These are phyloP conservation scores for Notothenia rossii DNA, from an alignment of 2,113 vertebrate genomes.

Conservation along the genomic window DNA sequence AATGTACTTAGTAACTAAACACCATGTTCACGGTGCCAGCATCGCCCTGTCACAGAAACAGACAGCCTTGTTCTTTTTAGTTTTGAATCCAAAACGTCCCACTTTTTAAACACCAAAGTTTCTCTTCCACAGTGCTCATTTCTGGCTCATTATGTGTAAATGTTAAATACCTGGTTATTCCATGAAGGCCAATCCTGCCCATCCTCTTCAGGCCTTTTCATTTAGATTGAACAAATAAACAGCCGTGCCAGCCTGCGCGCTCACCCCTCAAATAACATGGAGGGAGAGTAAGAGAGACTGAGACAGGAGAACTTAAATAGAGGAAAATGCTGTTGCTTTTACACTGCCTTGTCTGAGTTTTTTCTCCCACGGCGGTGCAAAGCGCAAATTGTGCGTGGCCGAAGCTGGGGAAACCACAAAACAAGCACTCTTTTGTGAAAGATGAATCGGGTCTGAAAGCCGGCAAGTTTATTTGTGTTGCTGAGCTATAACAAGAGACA, in stretches of 20 bases:
- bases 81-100: slow-evolving; percentile 1
- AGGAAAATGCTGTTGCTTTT: slow-evolving; percentile 41
- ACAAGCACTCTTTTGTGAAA: slow-evolving; percentile 54
- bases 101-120: background rate
- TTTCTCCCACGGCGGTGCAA: slow-evolving; percentile 25
- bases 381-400: slow-evolving; percentile 62
- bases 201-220: slow-evolving; percentile 1
- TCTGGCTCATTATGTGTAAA: background rate
- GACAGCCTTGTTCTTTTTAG: slow-evolving; percentile 7
- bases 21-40: slow-evolving; percentile 1
- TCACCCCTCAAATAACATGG: background rate
- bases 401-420: slow-evolving; percentile 56
- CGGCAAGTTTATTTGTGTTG: slow-evolving; percentile 61
- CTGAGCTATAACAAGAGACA: slow-evolving; percentile 48
- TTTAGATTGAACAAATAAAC: slow-evolving; percentile 37
- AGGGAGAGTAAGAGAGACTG: background rate
- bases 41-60: slow-evolving; percentile 16
- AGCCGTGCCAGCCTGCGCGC: slow-evolving; percentile 11
- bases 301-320: slow-evolving; percentile 17
- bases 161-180: background rate
- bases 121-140: background rate
- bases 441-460: slow-evolving; percentile 55
- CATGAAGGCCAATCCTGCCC: background rate
- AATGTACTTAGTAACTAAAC: too few species aligned
- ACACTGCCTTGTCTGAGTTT: slow-evolving; percentile 17